Percentiles rank a stretch among this genome's conserved stretches.
Evolutionary conservation across 2,888 invertebrate genomes (phyloP).

Genomic region (Drosophila eohydei): DNA sequence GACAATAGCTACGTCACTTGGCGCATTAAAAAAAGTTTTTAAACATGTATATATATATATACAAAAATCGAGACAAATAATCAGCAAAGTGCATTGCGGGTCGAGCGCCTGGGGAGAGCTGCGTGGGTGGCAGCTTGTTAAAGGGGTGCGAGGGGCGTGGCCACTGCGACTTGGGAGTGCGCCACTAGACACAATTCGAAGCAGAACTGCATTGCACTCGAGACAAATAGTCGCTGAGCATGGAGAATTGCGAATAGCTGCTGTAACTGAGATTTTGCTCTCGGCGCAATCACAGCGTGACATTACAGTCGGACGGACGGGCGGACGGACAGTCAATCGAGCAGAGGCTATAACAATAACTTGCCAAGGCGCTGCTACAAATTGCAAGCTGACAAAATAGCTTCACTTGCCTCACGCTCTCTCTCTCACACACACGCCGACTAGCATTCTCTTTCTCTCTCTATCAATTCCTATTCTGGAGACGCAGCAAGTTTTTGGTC

Average conservation of each 20-base stretch:
- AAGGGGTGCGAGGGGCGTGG: conserved; percentile 13
- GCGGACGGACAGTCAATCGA: conserved; percentile 28
- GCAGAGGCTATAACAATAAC: conserved; percentile 54
- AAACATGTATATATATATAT: not conserved
- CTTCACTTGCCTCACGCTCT: not conserved
- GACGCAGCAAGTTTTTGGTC: conserved; percentile 38
- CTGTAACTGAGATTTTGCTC: conserved; percentile 61
- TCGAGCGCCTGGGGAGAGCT: conserved; percentile 18
- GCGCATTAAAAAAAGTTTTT: conserved; percentile 10
- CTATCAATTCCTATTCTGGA: not conserved
- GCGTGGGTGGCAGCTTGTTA: conserved; percentile 21
- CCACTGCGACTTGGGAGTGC: conserved; percentile 43
- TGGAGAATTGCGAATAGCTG: conserved; percentile 33
- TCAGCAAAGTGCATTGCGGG: conserved; percentile 71
- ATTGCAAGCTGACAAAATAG: conserved; percentile 48
- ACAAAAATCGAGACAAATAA: conserved; percentile 61
- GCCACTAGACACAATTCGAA: conserved; percentile 64
- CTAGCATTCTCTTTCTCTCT: too few species aligned
- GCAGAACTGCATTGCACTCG: conserved; percentile 71
- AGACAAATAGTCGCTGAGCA: conserved; percentile 60
- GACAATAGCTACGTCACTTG: conserved; percentile 29
- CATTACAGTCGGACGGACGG: conserved; percentile 52
- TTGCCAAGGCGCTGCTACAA: conserved; percentile 48
- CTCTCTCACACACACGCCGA: not conserved
- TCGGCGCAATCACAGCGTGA: conserved; percentile 74